Percentiles rank a stretch among this genome's conserved stretches.
Evolutionary conservation across 1,140 invertebrate genomes (phyloP).

Genomic region (Prorops nasuta): DNA sequence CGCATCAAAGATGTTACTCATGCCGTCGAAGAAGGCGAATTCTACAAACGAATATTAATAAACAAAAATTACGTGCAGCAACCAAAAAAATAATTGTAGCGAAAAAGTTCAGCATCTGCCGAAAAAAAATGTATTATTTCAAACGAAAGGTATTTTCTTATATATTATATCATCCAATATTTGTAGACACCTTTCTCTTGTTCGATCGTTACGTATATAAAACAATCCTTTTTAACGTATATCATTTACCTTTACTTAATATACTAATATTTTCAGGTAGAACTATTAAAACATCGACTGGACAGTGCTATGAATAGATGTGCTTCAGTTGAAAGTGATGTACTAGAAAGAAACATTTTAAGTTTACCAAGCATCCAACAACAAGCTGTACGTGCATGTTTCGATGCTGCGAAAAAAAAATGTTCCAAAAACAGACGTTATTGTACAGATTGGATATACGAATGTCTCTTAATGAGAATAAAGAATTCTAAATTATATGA

Average conservation of each 20-base stretch:
- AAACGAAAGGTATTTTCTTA: too few relatives aligned
- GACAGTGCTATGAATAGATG: not conserved
- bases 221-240: not conserved
- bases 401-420: not conserved
- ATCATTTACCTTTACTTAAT: not conserved
- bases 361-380: not conserved
- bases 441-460: not conserved
- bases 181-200: too few relatives aligned
- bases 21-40: too few relatives aligned
- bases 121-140: too few relatives aligned
- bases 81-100: too few relatives aligned
- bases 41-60: too few relatives aligned
- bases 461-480: conserved; percentile 11
- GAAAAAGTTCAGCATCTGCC: too few relatives aligned
- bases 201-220: not conserved
- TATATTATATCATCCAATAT: too few relatives aligned
- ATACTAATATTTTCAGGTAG: not conserved
- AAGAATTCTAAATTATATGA: conserved; percentile 12
- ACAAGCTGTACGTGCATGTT: not conserved
- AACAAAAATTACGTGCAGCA: too few relatives aligned
- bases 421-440: not conserved
- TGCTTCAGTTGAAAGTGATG: not conserved
- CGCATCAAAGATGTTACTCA: too few relatives aligned
- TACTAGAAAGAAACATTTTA: not conserved
- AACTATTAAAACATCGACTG: not conserved